Evolutionary conservation across 2,888 invertebrate species (phyloP).

Genomic region (Caenorhabditis sp.): DNA sequence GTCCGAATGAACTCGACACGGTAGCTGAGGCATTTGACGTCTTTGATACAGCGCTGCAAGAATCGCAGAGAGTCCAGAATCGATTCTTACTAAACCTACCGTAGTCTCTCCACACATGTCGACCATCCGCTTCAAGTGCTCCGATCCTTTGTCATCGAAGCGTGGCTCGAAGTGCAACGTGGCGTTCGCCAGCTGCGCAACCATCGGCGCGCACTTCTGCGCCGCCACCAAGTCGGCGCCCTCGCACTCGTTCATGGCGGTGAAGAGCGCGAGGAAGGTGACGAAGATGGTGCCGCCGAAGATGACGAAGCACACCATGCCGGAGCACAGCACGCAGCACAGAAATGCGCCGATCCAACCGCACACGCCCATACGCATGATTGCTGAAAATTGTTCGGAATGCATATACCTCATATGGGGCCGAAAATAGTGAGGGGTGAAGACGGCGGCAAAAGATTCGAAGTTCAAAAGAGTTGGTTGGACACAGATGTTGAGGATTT

Average conservation of each 20-base stretch:
- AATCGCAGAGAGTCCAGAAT: no score
- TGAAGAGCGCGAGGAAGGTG: slow-evolving; percentile 19
- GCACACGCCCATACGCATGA: slow-evolving; percentile 10
- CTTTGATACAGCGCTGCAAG: slow-evolving; percentile 17
- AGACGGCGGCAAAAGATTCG: no score
- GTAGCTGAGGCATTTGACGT: slow-evolving; percentile 26
- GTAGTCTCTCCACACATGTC: slow-evolving; percentile 26
- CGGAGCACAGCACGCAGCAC: slow-evolving; percentile 37
- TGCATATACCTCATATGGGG: no score
- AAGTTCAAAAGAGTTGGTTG: no score
- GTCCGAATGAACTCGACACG: not conserved
- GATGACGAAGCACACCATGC: slow-evolving; percentile 24
- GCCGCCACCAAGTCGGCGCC: slow-evolving; percentile 21
- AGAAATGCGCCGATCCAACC: slow-evolving; percentile 34
- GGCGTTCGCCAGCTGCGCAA: slow-evolving; percentile 13
- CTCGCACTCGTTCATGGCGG: slow-evolving; percentile 21
- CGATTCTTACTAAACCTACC: not conserved
- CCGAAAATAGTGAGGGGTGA: not conserved
- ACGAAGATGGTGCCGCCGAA: slow-evolving; percentile 32
- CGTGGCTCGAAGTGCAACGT: slow-evolving; percentile 29
- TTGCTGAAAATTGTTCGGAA: not conserved
- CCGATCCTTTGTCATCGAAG: slow-evolving; percentile 16
- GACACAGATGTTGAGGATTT: no score
- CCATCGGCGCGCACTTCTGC: slow-evolving; percentile 15
- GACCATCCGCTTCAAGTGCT: slow-evolving; percentile 9